Evolutionary conservation across 92 coral and sea anemone species (phyloP), one percentile per base, ranked within the genome.

Genomic region (Siderastrea siderea): DNA sequence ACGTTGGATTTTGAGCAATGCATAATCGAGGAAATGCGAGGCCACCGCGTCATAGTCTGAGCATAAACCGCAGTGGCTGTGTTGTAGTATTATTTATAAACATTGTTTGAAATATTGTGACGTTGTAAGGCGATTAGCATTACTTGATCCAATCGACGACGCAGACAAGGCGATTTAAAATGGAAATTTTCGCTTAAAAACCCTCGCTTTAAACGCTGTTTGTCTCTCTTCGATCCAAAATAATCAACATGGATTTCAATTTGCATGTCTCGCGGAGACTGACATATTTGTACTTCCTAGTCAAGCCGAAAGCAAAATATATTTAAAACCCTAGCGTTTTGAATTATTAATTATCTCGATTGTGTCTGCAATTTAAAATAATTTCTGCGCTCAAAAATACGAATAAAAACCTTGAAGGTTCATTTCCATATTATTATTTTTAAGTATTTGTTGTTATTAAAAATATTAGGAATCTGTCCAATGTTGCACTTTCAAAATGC

Each of bases 271-370:
- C 45, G 14, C 1, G 50, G 16, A 26, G 38, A 26, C 38, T 26
- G 38, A 49, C 38, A 6, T 69, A 7, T 55, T 68, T 10, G 17
- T 8, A 43, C n/a, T 16, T 59, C 47, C 43, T 15, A n/a, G 17
- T 0, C 52, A 6, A 19, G 46, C 55, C 59, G n/a, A 26, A 26
- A 5, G n/a, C 13, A 48, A 68, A 80, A 55, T 69, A 81, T 54
- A 57, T 82, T 82, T 82, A 47, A 82, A 82, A 69, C 68, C 70
- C 68, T 50, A 4, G 16, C 26, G 69, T 38, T 1, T 59, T 84
- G 87, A 74, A 84, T 84, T 61, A 74, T 84, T 84, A 48, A 84
- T 84, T 47, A 60, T 84, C 64, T 3, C 46, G 86, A 73, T 72
- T 74, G 87, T 73, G 65, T 74, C 73, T 63, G 81, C 3, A 61